Evolutionary conservation across 2,797 vertebrate species (phyloP).

Genomic region (Danio albolineatus): DNA sequence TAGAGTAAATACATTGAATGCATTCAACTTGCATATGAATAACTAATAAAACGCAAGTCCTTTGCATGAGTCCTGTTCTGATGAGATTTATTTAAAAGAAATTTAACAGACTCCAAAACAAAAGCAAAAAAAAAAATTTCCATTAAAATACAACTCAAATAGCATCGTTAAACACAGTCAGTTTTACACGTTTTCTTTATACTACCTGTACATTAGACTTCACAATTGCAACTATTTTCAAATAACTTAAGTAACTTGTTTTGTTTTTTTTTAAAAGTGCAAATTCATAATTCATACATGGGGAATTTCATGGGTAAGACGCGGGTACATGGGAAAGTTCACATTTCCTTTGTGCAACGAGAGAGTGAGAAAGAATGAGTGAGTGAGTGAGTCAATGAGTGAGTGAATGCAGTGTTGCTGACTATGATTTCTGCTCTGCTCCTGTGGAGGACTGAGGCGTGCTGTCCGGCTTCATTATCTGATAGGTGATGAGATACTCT

Average conservation of each 20-base stretch:
- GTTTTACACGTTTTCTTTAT: conserved; percentile 83
- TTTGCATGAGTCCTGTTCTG: conserved; percentile 66
- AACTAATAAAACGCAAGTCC: not conserved
- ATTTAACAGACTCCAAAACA: conserved; percentile 69
- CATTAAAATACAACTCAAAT: conserved; percentile 79
- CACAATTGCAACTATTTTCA: conserved; percentile 76
- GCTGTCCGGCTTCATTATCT: conserved; percentile 97
- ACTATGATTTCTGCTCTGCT: conserved; percentile 97
- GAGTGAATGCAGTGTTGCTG: conserved; percentile 67
- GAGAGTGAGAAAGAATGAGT: conserved; percentile 10
- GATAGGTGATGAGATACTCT: conserved; percentile 93
- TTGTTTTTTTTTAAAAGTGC: conserved; percentile 80
- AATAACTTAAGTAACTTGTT: conserved; percentile 87
- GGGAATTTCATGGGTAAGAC: conserved; percentile 73
- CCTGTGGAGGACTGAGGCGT: conserved; percentile 87
- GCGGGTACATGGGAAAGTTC: conserved; percentile 71
- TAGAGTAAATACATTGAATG: not conserved
- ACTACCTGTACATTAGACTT: conserved; percentile 82
- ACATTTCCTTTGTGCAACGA: conserved; percentile 79
- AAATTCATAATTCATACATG: conserved; percentile 76
- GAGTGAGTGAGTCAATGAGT: not conserved
- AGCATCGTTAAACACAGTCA: conserved; percentile 78
- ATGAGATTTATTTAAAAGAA: conserved; percentile 76
- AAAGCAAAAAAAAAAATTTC: conserved; percentile 67
- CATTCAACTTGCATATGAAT: not conserved